Percentiles rank a stretch among this genome's conserved stretches.
phyloP scores from a whole-genome alignment of 2,113 vertebrate genomes.

The Tupaia chinensis region DNA sequence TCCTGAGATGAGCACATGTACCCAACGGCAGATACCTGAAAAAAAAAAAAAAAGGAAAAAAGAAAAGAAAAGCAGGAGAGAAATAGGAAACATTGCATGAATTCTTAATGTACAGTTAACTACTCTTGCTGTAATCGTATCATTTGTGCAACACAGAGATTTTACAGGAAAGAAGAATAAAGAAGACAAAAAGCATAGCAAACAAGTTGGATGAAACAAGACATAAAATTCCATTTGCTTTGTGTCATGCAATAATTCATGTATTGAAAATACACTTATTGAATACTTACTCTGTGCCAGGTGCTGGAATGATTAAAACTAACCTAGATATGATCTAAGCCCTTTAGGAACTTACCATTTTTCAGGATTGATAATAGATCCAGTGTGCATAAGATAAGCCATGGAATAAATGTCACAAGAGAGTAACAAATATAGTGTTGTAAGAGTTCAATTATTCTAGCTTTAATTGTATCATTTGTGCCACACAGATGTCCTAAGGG shows the following conservation, averaged over 20 bases:
- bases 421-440: neutral
- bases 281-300: neutral
- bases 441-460: neutral
- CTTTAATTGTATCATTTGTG: neutral
- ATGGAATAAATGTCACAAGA: neutral
- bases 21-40: too few relatives aligned
- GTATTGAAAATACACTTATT: neutral
- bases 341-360: neutral
- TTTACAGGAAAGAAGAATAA: neutral
- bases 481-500: neutral
- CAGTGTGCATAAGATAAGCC: neutral
- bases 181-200: neutral
- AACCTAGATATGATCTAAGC: neutral
- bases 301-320: neutral
- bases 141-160: neutral
- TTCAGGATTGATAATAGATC: neutral
- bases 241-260: neutral
- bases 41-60: too few relatives aligned
- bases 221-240: neutral
- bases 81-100: neutral
- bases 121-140: neutral
- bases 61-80: too few relatives aligned
- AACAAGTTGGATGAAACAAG: neutral
- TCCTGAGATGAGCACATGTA: too few relatives aligned
- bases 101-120: neutral